Base-by-base conservation (phyloP, 2,888 invertebrate species). In the Melinopterus prodromus region DNA sequence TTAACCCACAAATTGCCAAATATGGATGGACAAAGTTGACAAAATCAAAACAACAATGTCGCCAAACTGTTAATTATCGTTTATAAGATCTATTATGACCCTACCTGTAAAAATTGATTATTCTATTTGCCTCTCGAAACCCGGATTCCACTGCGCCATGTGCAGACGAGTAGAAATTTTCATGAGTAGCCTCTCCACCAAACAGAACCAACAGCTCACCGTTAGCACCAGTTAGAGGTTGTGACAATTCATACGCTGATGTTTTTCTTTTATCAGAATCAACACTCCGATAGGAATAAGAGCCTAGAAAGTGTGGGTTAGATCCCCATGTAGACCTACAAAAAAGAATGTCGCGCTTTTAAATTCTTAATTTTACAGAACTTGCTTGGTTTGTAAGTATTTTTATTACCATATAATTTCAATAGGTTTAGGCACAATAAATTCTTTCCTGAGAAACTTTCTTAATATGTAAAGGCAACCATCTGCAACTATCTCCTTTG, bases 241-340 rank as follows among this genome's bases (percentile, higher is more conserved):
- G 87, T 0, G 91, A 92, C 37, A 95, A 89, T 84, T 92, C 90
- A 3, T 87, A 86, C 4, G 92, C 89, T 16, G 90, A 89, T n/a
- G 90, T 89, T 2, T 92, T 90, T 80, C 90, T 85, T 71, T 88
- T 85, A 36, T 93, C 92, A 0, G 91, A 88, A 6, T 89, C 85
- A 71, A 92, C 84, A 82, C 92, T 92, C 84, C 92, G 91, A 86
- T 90, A 94, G 2, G 92, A 91, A 87, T 96, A 97, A 0, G 94
- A 93, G 1, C 97, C 96, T 74, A 92, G 90, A 6, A 94, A 93
- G 88, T 91, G 92, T 0, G 92, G 92, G 88, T 96, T 93, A 0
- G 91, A 91, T 82, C 90, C 91, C 97, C 96, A 96, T 2, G 89
- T 90, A 0, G 96, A 93, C 84, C 95, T 95, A 16, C 7, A 87